These are phyloP conservation scores for Acropternis orthonyx DNA, from an alignment of 2,797 vertebrate species.

Conservation along the genomic window DNA sequence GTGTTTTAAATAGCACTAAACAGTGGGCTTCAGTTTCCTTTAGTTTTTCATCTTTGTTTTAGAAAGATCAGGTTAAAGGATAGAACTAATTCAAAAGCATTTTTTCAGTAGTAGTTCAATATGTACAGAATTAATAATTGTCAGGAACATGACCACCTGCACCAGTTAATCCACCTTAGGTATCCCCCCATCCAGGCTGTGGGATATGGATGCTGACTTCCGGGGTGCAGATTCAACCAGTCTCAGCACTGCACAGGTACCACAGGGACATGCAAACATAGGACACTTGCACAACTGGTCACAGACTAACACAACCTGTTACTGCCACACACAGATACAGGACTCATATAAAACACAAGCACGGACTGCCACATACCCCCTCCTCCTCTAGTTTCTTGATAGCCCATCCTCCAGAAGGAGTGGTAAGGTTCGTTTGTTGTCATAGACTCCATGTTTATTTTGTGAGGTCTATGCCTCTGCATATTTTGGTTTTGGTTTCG, in stretches of 20 bases:
- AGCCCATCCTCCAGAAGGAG: no score
- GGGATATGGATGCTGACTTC: accelerated
- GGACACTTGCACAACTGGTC: accelerated
- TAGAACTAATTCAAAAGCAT: neutral
- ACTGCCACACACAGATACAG: accelerated
- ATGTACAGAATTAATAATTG: neutral
- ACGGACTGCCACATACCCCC: accelerated
- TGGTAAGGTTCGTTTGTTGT: neutral
- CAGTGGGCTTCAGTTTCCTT: neutral
- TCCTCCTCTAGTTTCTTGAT: neutral
- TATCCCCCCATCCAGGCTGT: accelerated
- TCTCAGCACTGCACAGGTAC: accelerated
- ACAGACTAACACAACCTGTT: accelerated
- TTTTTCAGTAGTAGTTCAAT: accelerated
- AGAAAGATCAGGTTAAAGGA: neutral
- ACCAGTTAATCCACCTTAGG: accelerated
- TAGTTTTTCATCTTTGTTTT: neutral
- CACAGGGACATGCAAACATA: neutral
- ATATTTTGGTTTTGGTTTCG: neutral
- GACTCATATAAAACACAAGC: neutral
- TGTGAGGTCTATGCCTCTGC: accelerated
- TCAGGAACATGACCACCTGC: accelerated
- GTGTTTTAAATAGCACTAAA: neutral
- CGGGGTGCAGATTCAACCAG: accelerated
- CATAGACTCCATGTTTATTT: neutral